Evolutionary conservation across 2,797 vertebrate species (phyloP).

Genomic region (Squalus acanthias): DNA sequence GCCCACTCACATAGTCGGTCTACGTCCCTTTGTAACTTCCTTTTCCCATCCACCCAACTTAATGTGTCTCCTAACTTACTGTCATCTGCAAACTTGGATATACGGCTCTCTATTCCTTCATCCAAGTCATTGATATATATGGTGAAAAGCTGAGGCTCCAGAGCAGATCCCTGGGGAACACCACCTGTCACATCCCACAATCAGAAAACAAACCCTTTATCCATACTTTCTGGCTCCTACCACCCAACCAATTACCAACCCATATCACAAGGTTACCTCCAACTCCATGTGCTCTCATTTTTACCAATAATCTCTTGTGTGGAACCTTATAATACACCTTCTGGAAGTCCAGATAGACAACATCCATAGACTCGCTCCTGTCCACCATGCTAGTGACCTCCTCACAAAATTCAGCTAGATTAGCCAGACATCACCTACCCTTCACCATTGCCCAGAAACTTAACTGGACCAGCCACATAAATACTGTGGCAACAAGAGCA

Average conservation of each 20-base stretch:
- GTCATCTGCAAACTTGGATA: background rate
- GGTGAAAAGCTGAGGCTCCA: background rate
- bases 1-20: background rate
- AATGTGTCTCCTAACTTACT: background rate
- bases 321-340: background rate
- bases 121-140: background rate
- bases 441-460: too few species aligned
- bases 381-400: background rate
- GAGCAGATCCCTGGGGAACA: background rate
- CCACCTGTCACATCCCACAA: background rate
- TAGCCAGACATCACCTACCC: background rate
- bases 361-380: background rate
- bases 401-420: background rate
- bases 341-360: background rate
- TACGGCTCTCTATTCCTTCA: background rate
- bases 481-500: too few species aligned
- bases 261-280: background rate
- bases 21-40: background rate
- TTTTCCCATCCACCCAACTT: background rate
- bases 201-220: background rate
- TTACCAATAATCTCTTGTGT: background rate
- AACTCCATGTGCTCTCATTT: background rate
- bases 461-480: too few species aligned
- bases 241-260: background rate
- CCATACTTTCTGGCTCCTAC: background rate